Conservation (phyloP, 2,888 invertebrate species). For the Agrotis puta region DNA sequence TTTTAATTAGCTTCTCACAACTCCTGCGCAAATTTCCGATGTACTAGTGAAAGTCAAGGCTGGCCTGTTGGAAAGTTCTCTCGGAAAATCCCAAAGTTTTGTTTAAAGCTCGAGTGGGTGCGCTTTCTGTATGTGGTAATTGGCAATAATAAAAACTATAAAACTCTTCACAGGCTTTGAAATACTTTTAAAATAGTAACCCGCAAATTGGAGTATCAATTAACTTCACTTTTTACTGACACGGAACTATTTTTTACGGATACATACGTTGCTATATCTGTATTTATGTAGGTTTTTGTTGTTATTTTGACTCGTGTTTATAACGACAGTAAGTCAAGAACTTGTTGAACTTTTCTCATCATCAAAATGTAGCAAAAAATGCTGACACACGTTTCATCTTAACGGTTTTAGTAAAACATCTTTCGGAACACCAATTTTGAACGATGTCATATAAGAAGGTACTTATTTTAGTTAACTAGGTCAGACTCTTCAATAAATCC, state of each 20-base stretch:
- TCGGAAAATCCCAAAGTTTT: conserved; percentile 33
- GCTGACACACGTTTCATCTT: neutral
- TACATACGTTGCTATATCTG: neutral
- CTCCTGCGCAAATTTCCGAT: conserved; percentile 11
- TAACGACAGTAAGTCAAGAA: conserved; percentile 4
- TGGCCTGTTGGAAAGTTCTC: conserved; percentile 17
- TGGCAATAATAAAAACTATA: conserved; percentile 8
- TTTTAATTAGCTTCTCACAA: conserved; percentile 5
- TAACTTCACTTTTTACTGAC: conserved; percentile 33
- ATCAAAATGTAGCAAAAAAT: neutral
- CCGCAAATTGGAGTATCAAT: conserved; percentile 36
- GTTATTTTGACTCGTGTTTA: neutral
- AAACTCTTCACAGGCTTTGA: conserved; percentile 2
- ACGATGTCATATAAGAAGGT: neutral
- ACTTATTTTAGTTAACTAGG: too few species aligned
- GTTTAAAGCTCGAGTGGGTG: conserved; percentile 8
- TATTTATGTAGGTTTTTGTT: neutral
- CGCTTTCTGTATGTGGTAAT: conserved; percentile 16
- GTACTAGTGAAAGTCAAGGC: conserved; percentile 19
- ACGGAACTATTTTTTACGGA: conserved; percentile 25
- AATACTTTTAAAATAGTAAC: conserved; percentile 28
- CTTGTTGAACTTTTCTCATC: neutral
- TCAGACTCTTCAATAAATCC: neutral
- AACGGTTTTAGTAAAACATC: neutral
- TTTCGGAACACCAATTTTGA: neutral